Evolutionary conservation across 1,140 invertebrate genomes (phyloP).

Genomic region (Caenorhabditis inopinata): DNA sequence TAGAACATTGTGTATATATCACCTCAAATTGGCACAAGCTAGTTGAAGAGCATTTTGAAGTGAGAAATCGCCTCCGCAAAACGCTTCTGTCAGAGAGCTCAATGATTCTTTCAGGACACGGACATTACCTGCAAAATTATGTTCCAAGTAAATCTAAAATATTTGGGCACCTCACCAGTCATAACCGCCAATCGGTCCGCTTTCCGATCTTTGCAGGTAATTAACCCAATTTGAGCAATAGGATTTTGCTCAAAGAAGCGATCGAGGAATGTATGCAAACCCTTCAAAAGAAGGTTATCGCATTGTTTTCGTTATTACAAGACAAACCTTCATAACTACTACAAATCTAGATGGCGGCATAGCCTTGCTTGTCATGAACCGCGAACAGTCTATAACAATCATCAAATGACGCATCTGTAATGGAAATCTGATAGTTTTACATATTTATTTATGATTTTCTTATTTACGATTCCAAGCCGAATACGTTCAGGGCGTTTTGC

Average conservation of each 20-base stretch:
- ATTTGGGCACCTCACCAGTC: constrained; percentile 72
- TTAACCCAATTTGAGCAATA: constrained; percentile 90
- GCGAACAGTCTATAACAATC: constrained; percentile 86
- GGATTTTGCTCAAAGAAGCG: constrained; percentile 98
- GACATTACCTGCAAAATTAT: constrained; percentile 67
- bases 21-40: constrained; percentile 78
- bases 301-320: neutral
- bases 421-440: neutral
- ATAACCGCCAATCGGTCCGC: constrained; percentile 87
- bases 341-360: constrained; percentile 86
- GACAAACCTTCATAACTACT: constrained; percentile 65
- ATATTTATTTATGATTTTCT: neutral
- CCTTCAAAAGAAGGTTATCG: constrained; percentile 69
- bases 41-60: constrained; percentile 90
- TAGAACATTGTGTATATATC: neutral
- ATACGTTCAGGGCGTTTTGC: constrained; percentile 67
- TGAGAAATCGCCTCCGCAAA: constrained; percentile 82
- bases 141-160: neutral
- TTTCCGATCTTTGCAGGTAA: constrained; percentile 86
- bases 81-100: constrained; percentile 64
- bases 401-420: constrained; percentile 78
- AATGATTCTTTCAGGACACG: constrained; percentile 67
- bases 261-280: constrained; percentile 87
- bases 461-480: constrained; percentile 68
- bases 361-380: constrained; percentile 88